Percentiles rank a stretch among this genome's conserved stretches.
Evolutionary conservation across 2,113 vertebrate genomes (phyloP).

Genomic region (Helogale parvula): DNA sequence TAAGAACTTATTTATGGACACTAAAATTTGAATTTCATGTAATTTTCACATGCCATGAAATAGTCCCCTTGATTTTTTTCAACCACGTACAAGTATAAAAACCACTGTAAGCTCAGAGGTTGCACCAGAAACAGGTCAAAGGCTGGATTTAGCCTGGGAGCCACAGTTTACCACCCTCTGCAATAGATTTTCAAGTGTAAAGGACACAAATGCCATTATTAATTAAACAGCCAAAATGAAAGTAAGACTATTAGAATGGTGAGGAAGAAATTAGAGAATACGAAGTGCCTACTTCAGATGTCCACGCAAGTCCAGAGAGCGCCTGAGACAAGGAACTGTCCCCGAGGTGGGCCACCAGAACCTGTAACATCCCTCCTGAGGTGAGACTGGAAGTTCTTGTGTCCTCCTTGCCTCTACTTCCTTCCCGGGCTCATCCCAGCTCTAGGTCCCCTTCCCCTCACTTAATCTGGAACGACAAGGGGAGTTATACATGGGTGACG

Average conservation of each 20-base stretch:
- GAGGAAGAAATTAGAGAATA: not conserved
- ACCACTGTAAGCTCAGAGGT: not conserved
- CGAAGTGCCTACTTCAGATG: not conserved
- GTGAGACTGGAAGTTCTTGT: not conserved
- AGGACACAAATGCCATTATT: not conserved
- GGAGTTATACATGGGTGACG: not conserved
- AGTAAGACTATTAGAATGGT: not conserved
- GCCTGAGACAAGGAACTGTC: not conserved
- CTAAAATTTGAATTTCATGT: not conserved
- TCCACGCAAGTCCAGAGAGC: not conserved
- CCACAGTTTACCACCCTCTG: not conserved
- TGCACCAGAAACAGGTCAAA: not conserved
- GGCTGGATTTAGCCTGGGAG: not conserved
- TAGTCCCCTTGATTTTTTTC: not conserved
- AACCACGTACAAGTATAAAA: not conserved
- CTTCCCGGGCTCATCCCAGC: not conserved
- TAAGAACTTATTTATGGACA: not conserved
- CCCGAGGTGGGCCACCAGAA: accelerated
- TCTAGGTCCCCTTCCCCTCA: not conserved
- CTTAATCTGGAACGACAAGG: not conserved
- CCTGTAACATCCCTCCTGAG: not conserved
- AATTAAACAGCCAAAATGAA: not conserved
- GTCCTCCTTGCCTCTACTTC: not conserved
- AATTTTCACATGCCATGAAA: not conserved
- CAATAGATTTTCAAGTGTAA: not conserved